Base-by-base conservation (phyloP, 1,140 invertebrate genomes). In the Drosophila triauraria region DNA sequence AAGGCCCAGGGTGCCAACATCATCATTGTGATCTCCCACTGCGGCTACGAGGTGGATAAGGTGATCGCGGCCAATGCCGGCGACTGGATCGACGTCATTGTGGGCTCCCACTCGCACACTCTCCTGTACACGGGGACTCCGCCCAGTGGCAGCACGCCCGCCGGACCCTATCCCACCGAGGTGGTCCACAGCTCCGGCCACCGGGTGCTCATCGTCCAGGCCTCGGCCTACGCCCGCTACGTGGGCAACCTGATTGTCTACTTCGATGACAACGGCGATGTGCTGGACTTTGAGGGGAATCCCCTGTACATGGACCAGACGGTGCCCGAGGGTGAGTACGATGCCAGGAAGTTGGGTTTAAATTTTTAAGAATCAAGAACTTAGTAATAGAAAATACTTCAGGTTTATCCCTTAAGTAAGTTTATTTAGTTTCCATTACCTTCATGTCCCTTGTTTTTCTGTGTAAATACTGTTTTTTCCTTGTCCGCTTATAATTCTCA, bases 101-200 rank as follows among this genome's bases (percentile, higher is more conserved):
- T 98, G 25, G 97, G 97, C 13, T 96, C 96, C n/a, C 97, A 98
- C 85, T 96, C 96, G 5, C 97, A 98, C 83, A 96, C 96, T 0
- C 95, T 98, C 71, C 93, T 97, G 0, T 97, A 94, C 85, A 94
- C 93, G 2, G 95, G 94, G 32, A 88, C 79, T 9, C 75, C 91
- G 2, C 94, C 95, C 0, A 95, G 94, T 4, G 93, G 92, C 0
- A 95, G 96, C 50, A 93, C 59, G 0, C 92, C 95, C 0, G 79
- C 74, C 10, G 96, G 95, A 10, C 87, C 93, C 2, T 97, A 97
- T 93, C 96, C 96, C 2, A 94, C 95, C 0, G 93, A 95, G 9
- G 94, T 96, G 1, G 93, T 83, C 0, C 95, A 96, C 75, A 70
- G 83, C 17, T 94, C 94, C 5, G 93, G 91, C 5, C 92, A 93